Base-by-base conservation (phyloP, 2,888 invertebrate species). In the Lasius platythorax region DNA sequence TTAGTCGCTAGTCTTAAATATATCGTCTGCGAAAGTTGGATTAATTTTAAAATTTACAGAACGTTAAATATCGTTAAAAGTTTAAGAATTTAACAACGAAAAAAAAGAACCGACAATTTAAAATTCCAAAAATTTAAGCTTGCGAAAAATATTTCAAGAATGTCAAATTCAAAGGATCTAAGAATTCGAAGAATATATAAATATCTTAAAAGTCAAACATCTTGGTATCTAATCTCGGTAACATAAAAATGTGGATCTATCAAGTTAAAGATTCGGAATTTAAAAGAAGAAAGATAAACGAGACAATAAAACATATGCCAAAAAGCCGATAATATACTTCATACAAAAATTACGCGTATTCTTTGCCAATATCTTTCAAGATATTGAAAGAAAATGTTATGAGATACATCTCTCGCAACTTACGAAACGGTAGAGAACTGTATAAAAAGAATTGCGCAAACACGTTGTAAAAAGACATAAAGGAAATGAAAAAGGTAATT, bases 401-500 rank as follows among this genome's bases (percentile, higher is more conserved):
- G 1, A n/a, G 33, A 58, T 76, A 40, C 12, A 18, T 12, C 3
- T 28, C 5, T 30, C 9, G 18, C 33, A 28, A 18, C 43, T 78
- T 70, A 72, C 33, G 6, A 46, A 72, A 56, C 40, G 12, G 18
- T 40, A n/a, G n/a, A 67, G n/a, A 70, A 73, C 9, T 50, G 61
- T 23, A 12, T 43, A 53, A n/a, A 61, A 61, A 53, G 46, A 61
- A 43, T 37, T 58, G 15, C 56, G 46, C 56, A 70, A 79, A 46
- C 46, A 1, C 8, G 12, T 37, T 23, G 28, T 58, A 28, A 61
- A 37, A 37, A 73, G 37, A 73, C 46, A 46, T 15, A 33, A 1
- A 73, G 61, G 61, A 73, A 72, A 79, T 79, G 58, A 79, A 79
- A 23, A 43, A 58, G 72, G 61, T 81, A 28, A 73, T 63, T 61